These are phyloP conservation scores for Emydoidea blandingii DNA, from an alignment of 2,797 vertebrate species.

Conservation along the genomic window DNA sequence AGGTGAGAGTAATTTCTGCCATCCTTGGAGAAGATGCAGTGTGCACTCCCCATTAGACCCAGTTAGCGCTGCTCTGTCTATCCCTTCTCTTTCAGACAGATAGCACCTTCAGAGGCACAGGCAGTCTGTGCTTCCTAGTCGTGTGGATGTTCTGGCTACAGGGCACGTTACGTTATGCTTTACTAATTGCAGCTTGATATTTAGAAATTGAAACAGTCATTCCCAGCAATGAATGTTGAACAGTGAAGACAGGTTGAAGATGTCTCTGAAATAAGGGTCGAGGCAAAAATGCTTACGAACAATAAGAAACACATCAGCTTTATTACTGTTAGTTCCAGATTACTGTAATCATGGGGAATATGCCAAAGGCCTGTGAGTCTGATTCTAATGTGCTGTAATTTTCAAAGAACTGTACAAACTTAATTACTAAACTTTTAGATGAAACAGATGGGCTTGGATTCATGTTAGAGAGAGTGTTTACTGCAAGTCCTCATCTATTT, in stretches of 20 bases:
- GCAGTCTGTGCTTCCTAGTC: background rate
- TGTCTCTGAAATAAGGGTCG: background rate
- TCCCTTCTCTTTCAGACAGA: background rate
- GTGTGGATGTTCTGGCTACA: background rate
- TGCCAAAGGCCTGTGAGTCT: background rate
- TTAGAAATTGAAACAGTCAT: background rate
- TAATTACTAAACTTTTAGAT: background rate
- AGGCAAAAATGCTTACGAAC: background rate
- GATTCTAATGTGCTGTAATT: background rate
- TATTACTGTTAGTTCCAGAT: background rate
- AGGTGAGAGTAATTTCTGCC: background rate
- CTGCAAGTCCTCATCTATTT: background rate
- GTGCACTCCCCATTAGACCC: background rate
- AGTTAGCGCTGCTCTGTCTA: background rate
- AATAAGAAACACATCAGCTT: background rate
- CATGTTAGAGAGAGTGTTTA: background rate
- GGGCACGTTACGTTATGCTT: background rate
- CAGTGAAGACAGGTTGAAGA: background rate
- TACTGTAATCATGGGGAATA: background rate
- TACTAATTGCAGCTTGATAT: background rate
- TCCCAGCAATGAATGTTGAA: background rate
- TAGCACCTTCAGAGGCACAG: background rate
- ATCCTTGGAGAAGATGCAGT: background rate
- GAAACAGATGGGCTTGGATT: background rate
- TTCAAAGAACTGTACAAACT: background rate